These are phyloP conservation scores for Drosophila pallidifrons DNA, from an alignment of 1,140 invertebrate species.

Conservation along the genomic window DNA sequence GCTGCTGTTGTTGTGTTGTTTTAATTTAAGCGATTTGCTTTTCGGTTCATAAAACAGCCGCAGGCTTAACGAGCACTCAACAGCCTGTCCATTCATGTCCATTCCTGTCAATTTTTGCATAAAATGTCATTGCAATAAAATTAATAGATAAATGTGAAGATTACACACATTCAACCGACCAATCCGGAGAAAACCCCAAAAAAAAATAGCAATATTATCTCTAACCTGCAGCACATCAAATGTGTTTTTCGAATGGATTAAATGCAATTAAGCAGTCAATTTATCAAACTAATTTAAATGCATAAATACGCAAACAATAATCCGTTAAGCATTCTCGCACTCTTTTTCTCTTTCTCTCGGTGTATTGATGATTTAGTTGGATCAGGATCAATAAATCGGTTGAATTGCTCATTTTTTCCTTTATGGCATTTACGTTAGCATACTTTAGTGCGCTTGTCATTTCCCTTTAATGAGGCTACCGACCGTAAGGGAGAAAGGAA, in stretches of 20 bases:
- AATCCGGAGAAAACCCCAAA: not conserved
- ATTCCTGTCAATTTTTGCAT: constrained; percentile 38
- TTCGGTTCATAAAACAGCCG: constrained; percentile 59
- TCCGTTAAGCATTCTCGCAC: not conserved
- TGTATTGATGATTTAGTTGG: too few species aligned
- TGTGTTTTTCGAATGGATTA: constrained; percentile 4
- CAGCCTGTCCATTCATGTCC: constrained; percentile 3
- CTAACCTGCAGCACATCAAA: constrained; percentile 5
- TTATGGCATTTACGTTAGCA: constrained; percentile 5
- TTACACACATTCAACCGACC: constrained; percentile 42
- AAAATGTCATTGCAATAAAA: constrained; percentile 53
- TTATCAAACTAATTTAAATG: not conserved
- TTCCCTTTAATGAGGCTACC: constrained; percentile 40
- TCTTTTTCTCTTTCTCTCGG: too few species aligned
- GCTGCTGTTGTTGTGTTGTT: constrained; percentile 48
- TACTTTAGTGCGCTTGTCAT: constrained; percentile 21
- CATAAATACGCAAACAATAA: not conserved
- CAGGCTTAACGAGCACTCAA: constrained; percentile 54
- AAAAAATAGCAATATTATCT: constrained; percentile 12
- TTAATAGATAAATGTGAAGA: constrained; percentile 29
- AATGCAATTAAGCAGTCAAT: constrained; percentile 13
- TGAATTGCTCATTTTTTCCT: not conserved
- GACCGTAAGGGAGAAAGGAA: not conserved
- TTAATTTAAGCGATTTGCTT: constrained; percentile 80
- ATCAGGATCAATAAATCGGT: constrained; percentile 7